Conservation (phyloP, 2,797 vertebrate species). For the Eulemur mongoz region DNA sequence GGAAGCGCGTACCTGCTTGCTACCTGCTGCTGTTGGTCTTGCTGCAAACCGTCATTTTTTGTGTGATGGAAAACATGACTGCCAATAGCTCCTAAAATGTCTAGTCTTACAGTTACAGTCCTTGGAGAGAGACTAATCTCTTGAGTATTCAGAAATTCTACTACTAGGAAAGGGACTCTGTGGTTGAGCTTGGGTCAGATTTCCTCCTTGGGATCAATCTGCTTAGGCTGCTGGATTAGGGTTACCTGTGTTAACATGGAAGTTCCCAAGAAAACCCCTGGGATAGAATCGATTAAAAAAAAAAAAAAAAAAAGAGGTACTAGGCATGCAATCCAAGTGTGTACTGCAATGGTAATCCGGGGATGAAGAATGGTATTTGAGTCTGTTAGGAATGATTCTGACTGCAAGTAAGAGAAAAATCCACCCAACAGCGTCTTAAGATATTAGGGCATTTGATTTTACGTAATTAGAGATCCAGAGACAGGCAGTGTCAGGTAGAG, state of each 20-base stretch:
- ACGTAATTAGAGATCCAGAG: background rate
- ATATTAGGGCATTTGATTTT: background rate
- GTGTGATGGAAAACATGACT: background rate
- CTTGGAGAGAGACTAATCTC: background rate
- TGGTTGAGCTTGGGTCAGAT: background rate
- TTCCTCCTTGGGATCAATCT: background rate
- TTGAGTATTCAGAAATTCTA: background rate
- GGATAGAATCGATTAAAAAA: background rate
- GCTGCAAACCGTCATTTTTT: background rate
- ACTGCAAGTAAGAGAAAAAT: background rate
- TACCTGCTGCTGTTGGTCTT: background rate
- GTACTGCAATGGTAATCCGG: background rate
- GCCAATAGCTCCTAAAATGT: background rate
- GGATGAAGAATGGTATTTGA: background rate
- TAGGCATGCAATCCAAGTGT: background rate
- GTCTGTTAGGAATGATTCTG: background rate
- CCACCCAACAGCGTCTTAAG: background rate
- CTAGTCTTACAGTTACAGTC: background rate
- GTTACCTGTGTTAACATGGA: background rate
- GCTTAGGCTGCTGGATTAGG: background rate
- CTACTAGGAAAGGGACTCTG: background rate
- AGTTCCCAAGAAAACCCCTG: background rate
- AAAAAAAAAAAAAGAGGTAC: too few relatives aligned
- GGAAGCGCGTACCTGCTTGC: background rate
- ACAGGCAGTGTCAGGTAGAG: background rate